Conservation (phyloP, 2,888 invertebrate species). For the Calameuta filiformis region DNA sequence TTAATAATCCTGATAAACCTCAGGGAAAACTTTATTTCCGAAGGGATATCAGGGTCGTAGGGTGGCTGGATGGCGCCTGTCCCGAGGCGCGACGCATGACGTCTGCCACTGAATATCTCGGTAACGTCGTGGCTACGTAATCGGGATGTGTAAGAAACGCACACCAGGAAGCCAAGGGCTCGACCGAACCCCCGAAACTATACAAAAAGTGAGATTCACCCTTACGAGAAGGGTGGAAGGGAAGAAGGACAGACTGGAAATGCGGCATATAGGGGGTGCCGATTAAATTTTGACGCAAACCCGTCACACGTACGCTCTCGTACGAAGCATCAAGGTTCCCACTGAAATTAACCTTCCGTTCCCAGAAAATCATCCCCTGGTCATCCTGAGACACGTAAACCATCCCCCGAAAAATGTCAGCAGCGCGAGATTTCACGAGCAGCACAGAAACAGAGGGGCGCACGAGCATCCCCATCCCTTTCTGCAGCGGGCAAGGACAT, state of each 20-base stretch:
- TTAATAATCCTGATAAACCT: background rate
- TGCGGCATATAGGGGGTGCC: background rate
- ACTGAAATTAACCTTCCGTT: background rate
- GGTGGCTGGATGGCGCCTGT: background rate
- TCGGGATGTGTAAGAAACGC: background rate
- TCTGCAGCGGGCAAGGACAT: background rate
- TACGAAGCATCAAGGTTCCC: background rate
- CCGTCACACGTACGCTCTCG: background rate
- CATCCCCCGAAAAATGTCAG: background rate
- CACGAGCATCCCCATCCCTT: background rate
- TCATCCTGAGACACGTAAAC: background rate
- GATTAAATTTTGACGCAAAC: background rate
- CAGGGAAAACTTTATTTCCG: background rate
- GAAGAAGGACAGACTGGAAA: background rate
- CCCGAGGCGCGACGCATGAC: background rate
- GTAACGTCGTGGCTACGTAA: background rate
- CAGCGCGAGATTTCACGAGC: background rate
- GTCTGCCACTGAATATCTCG: background rate
- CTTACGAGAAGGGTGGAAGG: background rate
- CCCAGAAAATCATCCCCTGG: background rate
- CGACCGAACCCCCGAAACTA: background rate
- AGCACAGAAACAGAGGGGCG: background rate
- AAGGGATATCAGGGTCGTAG: background rate
- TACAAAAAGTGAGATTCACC: background rate
- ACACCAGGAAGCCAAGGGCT: background rate